These are phyloP conservation scores for Hippocampus kuda DNA, from an alignment of 2,797 vertebrate species.

Conservation along the genomic window DNA sequence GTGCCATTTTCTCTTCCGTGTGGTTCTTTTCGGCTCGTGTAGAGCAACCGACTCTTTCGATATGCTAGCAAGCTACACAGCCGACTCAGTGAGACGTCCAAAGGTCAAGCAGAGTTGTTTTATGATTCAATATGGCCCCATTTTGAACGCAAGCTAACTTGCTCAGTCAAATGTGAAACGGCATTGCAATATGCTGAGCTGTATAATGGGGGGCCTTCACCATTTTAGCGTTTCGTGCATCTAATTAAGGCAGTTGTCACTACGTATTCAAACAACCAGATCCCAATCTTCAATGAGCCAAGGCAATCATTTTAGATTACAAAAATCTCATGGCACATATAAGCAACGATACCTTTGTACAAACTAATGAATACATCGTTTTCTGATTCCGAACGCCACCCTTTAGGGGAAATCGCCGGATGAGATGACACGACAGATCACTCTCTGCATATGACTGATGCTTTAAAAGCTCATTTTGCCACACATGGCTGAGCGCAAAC, in stretches of 20 bases:
- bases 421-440: neutral
- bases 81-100: neutral
- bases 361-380: neutral
- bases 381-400: neutral
- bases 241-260: too few relatives aligned
- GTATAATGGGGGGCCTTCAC: too few relatives aligned
- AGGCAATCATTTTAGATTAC: too few relatives aligned
- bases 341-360: neutral
- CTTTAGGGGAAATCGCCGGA: neutral
- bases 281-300: too few relatives aligned
- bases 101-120: neutral
- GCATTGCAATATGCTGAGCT: neutral
- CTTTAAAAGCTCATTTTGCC: slow-evolving; percentile 1
- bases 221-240: too few relatives aligned
- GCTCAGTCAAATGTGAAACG: neutral
- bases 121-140: neutral
- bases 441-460: neutral
- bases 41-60: slow-evolving; percentile 22
- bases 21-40: slow-evolving; percentile 15
- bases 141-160: neutral
- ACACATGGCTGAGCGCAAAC: neutral
- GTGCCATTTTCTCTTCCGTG: slow-evolving; percentile 14
- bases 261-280: too few relatives aligned
- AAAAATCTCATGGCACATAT: neutral
- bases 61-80: slow-evolving; percentile 18